Base-by-base conservation (phyloP, 1,140 invertebrate species). In the Mylabris phalerata region DNA sequence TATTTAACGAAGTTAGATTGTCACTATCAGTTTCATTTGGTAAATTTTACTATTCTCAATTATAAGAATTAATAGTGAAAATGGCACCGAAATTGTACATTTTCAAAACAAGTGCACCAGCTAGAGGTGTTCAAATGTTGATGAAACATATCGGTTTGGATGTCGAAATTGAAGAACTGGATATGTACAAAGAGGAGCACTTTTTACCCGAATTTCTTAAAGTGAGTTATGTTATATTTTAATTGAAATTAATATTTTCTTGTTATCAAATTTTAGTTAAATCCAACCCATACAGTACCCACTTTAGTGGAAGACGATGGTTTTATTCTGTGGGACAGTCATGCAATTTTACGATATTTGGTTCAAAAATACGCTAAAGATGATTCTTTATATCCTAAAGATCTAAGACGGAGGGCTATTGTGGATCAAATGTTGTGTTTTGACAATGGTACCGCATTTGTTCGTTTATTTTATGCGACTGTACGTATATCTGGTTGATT, bases 231-330 rank as follows among this genome's bases (percentile, higher is more conserved):
- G 7, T 25, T 2, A 10, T 26, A 47, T 5, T 25, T 47, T 47
- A 10, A 6, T 11, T 4, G 13, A 13, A 11, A 24, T 32, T 47
- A 13, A 7, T 25, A 7, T 6, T 46, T 46, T 1, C 25, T 49
- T 9, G 25, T 3, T 49, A 13, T n/a, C 9, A 27, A 41, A 38
- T 65, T 67, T 27, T 60, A 75, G 76, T 71, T 80, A 52, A 87
- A 86, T 75, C 83, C 83, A 7, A 82, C 84, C 67, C 84, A 86
- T 58, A 83, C 82, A 1, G 77, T 88, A 57, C 85, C 85, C 6
- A 85, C 83, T 2, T 72, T 87, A 60, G 41, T 65, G 3, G 81
- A 83, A 65, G 85, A 86, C 60, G 77, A 79, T 60, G 84, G 79
- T 41, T 84, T 81, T 49, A 75, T 80, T 48, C 64, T 80, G 48